Percentiles rank a stretch among this genome's conserved stretches.
These are phyloP conservation scores for Psilopogon haemacephalus DNA, from an alignment of 2,113 vertebrate species.

Conservation along the genomic window DNA sequence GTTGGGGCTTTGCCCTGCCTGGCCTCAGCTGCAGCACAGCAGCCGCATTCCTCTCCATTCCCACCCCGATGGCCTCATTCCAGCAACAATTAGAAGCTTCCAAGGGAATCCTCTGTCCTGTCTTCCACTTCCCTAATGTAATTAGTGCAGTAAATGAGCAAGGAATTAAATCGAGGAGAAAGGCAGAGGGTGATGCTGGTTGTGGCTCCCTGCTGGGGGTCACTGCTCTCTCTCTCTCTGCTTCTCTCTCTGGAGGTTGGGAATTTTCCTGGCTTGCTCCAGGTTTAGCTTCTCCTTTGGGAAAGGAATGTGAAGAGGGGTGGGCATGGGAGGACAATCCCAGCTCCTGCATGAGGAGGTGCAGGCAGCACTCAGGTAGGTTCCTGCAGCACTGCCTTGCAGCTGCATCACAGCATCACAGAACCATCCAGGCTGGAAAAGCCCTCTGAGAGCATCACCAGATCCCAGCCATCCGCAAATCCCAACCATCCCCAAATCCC, in stretches of 20 bases:
- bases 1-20: neutral
- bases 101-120: neutral
- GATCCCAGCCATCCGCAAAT: too few species aligned
- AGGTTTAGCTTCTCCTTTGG: neutral
- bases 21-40: neutral
- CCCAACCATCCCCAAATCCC: too few species aligned
- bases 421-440: too few species aligned
- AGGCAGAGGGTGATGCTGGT: neutral
- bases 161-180: neutral
- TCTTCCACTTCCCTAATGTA: neutral
- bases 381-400: neutral
- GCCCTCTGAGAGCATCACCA: too few species aligned
- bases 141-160: slow-evolving; percentile 1
- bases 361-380: neutral
- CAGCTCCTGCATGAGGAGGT: accelerated
- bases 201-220: neutral
- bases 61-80: neutral
- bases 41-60: neutral
- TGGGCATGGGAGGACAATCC: neutral
- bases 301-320: neutral
- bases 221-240: neutral
- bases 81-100: slow-evolving; percentile 23
- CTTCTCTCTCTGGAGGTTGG: neutral
- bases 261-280: accelerated
- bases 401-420: neutral